These are phyloP conservation scores for Umimayanthus kanabou DNA, from an alignment of 92 coral and sea anemone genomes.

Conservation along the genomic window DNA sequence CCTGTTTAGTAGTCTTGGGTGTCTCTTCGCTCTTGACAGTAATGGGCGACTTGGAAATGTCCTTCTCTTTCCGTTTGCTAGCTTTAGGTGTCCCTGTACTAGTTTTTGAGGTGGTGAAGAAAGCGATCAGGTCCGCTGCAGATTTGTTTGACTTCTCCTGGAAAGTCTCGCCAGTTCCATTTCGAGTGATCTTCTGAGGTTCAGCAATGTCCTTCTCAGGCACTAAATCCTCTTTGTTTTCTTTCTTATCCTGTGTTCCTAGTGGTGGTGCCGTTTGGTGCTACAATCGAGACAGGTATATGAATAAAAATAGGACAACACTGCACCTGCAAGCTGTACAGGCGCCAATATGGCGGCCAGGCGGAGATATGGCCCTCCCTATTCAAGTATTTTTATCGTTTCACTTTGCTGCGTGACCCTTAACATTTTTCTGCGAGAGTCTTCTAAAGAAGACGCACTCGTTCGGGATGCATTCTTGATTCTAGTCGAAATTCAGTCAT, in stretches of 20 bases:
- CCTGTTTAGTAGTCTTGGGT: slow-evolving; percentile 31
- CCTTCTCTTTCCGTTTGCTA: slow-evolving; percentile 29
- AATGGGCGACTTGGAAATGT: slow-evolving; percentile 22
- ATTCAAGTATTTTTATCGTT: too few species aligned
- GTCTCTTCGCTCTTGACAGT: slow-evolving; percentile 28
- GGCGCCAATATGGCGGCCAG: too few species aligned
- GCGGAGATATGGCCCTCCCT: too few species aligned
- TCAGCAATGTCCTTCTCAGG: slow-evolving; percentile 30
- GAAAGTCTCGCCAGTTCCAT: slow-evolving; percentile 18
- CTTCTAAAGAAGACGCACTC: too few species aligned
- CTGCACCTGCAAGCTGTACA: too few species aligned
- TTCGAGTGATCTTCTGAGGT: neutral
- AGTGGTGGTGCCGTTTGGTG: neutral
- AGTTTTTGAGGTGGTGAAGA: slow-evolving; percentile 57
- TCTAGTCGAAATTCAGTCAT: too few species aligned
- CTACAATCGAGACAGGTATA: neutral
- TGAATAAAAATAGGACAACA: neutral
- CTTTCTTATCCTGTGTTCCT: neutral
- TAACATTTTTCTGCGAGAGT: too few species aligned
- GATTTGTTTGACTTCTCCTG: slow-evolving; percentile 51
- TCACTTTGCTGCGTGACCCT: too few species aligned
- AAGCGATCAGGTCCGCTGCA: slow-evolving; percentile 62
- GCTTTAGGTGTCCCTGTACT: slow-evolving; percentile 4
- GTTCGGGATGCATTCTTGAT: too few species aligned
- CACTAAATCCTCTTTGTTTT: slow-evolving; percentile 5